Evolutionary conservation across 2,113 vertebrate species (phyloP).

Genomic region (Gambusia holbrooki): DNA sequence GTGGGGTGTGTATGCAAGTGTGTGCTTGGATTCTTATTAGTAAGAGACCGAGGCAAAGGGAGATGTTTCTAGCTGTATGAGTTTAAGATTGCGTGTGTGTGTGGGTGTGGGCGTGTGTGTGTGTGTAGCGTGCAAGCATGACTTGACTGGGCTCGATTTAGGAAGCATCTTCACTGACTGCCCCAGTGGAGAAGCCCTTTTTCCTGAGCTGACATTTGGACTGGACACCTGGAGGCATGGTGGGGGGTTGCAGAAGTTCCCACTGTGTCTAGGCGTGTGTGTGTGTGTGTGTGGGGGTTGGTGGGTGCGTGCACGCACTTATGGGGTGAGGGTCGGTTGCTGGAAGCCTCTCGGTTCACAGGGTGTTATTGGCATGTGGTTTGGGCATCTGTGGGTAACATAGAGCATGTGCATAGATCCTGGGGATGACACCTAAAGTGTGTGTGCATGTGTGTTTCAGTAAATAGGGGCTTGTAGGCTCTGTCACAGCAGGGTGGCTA

Average conservation of each 20-base stretch:
- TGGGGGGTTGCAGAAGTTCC: constrained; percentile 51
- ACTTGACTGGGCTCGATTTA: constrained; percentile 34
- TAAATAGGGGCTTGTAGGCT: not conserved
- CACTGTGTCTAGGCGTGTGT: constrained; percentile 15
- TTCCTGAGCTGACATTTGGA: constrained; percentile 75
- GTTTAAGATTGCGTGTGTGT: not conserved
- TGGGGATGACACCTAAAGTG: not conserved
- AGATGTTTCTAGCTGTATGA: constrained; percentile 8
- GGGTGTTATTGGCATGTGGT: constrained; percentile 50
- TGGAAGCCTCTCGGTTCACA: constrained; percentile 56
- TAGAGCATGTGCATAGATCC: constrained; percentile 1
- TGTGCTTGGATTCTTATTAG: constrained; percentile 39
- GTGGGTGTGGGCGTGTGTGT: rapidly evolving
- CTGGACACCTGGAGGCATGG: constrained; percentile 70
- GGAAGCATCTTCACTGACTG: constrained; percentile 56
- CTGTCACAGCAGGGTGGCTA: constrained; percentile 34
- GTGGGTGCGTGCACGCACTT: not conserved
- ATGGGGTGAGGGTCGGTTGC: constrained; percentile 27
- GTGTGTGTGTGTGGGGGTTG: constrained; percentile 2
- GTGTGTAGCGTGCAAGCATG: constrained; percentile 3
- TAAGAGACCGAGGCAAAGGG: constrained; percentile 18
- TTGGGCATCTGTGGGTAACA: constrained; percentile 41
- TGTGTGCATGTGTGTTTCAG: constrained; percentile 11
- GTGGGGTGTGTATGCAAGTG: constrained; percentile 15
- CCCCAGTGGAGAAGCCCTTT: constrained; percentile 69